A percentile compares a stretch with the other conserved stretches of the same genome.
phyloP scores from a whole-genome alignment of 2,888 invertebrate genomes.

The Drosophila niveifrons region DNA sequence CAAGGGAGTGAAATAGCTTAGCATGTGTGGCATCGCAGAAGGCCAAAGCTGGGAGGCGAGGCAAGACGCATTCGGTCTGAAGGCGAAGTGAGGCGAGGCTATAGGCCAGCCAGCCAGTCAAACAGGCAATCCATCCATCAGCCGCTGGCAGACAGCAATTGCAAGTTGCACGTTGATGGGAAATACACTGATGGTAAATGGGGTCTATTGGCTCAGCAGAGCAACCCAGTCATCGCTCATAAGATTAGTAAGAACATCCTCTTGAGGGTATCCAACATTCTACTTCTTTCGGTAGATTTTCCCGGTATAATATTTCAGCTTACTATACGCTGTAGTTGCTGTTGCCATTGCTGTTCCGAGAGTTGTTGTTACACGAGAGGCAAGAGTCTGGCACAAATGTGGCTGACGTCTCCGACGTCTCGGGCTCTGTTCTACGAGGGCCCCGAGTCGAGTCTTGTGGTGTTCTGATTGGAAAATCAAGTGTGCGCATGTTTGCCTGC shows the following conservation, averaged over 20 bases:
- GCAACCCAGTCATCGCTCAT: neutral
- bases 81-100: slow-evolving; percentile 24
- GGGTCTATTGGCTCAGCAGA: slow-evolving; percentile 4
- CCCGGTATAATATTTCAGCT: slow-evolving; percentile 27
- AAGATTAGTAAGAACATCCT: neutral
- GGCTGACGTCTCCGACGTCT: slow-evolving; percentile 56
- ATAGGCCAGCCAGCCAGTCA: slow-evolving; percentile 67
- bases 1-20: slow-evolving; percentile 59
- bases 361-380: slow-evolving; percentile 33
- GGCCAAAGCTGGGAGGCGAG: slow-evolving; percentile 17
- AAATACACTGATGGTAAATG: slow-evolving; percentile 43
- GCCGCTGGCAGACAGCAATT: slow-evolving; percentile 76
- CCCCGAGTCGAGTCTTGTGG: slow-evolving; percentile 35
- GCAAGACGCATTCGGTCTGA: neutral
- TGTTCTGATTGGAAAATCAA: slow-evolving; percentile 80
- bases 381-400: slow-evolving; percentile 54
- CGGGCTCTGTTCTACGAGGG: slow-evolving; percentile 22
- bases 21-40: slow-evolving; percentile 73
- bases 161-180: slow-evolving; percentile 60
- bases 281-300: neutral
- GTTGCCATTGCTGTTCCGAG: slow-evolving; percentile 14
- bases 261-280: slow-evolving; percentile 25
- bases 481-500: slow-evolving; percentile 76
- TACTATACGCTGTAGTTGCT: neutral
- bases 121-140: slow-evolving; percentile 81